A percentile compares a stretch with the other conserved stretches of the same genome.
Evolutionary conservation across 2,797 vertebrate genomes (phyloP).

Genomic region (Artibeus jamaicensis): DNA sequence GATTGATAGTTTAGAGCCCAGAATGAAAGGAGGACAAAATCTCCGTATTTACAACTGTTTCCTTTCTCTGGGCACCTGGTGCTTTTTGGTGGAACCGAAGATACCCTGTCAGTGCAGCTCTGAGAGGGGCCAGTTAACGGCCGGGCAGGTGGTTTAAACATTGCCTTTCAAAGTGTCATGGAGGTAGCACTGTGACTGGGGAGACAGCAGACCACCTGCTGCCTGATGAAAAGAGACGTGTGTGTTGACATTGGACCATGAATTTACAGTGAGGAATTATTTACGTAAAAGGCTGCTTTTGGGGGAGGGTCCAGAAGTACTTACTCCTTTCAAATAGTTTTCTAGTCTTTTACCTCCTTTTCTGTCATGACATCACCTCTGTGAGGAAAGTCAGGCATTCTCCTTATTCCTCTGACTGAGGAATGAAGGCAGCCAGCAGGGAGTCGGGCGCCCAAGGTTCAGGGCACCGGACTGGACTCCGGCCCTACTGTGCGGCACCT

Average conservation of each 20-base stretch:
- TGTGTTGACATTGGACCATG: background rate
- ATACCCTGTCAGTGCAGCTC: background rate
- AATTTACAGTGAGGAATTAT: background rate
- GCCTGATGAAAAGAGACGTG: background rate
- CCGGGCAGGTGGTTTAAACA: background rate
- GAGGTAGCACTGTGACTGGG: background rate
- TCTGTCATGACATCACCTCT: background rate
- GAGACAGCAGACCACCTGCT: background rate
- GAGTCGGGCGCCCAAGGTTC: background rate
- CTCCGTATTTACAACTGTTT: background rate
- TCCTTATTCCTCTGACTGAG: background rate
- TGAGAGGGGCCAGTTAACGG: background rate
- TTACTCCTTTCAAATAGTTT: background rate
- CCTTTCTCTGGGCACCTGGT: constrained; percentile 34
- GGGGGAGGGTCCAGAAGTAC: background rate
- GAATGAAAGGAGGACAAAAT: background rate
- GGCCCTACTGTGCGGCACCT: background rate
- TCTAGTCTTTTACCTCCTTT: background rate
- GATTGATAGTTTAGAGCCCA: constrained; percentile 5
- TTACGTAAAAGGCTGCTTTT: background rate
- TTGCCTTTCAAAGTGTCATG: background rate
- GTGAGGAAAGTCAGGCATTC: background rate
- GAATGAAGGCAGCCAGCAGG: background rate
- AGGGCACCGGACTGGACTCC: background rate
- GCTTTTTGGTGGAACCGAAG: constrained; percentile 11